Evolutionary conservation across 1,140 invertebrate species (phyloP).

Genomic region (Potamilus streckersoni): DNA sequence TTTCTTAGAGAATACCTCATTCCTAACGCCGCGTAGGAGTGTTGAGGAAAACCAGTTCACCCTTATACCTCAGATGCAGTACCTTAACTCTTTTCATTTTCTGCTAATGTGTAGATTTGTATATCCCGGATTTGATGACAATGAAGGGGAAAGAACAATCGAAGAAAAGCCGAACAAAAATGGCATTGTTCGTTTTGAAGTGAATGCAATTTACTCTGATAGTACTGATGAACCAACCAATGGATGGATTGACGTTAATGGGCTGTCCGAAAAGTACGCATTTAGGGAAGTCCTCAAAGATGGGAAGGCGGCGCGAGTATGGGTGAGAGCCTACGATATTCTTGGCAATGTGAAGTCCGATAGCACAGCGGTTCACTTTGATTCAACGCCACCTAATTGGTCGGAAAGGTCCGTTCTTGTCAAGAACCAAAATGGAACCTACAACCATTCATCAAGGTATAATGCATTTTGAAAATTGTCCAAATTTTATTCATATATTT

Average conservation of each 20-base stretch:
- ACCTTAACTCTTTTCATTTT: too few species aligned
- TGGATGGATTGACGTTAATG: neutral
- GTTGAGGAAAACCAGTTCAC: too few species aligned
- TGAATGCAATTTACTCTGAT: neutral
- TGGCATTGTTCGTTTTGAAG: slow-evolving; percentile 23
- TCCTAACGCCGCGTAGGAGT: too few species aligned
- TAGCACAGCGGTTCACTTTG: slow-evolving; percentile 8
- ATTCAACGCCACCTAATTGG: slow-evolving; percentile 8
- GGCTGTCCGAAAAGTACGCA: neutral
- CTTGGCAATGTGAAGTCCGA: slow-evolving; percentile 16
- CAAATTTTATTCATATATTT: too few species aligned
- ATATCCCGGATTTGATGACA: slow-evolving; percentile 11
- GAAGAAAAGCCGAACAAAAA: slow-evolving; percentile 11
- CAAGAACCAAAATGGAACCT: slow-evolving; percentile 4
- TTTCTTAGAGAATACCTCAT: too few species aligned
- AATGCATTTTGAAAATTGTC: neutral
- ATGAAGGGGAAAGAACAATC: slow-evolving; percentile 4
- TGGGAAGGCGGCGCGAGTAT: neutral
- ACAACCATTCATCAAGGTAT: slow-evolving; percentile 16
- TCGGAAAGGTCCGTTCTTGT: neutral
- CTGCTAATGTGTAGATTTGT: slow-evolving; percentile 8
- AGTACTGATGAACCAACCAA: neutral
- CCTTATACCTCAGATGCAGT: too few species aligned
- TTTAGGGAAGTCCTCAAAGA: neutral
- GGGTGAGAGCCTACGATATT: slow-evolving; percentile 13